These are phyloP conservation scores for Danio choprae DNA, from an alignment of 2,797 vertebrate genomes.

Conservation along the genomic window DNA sequence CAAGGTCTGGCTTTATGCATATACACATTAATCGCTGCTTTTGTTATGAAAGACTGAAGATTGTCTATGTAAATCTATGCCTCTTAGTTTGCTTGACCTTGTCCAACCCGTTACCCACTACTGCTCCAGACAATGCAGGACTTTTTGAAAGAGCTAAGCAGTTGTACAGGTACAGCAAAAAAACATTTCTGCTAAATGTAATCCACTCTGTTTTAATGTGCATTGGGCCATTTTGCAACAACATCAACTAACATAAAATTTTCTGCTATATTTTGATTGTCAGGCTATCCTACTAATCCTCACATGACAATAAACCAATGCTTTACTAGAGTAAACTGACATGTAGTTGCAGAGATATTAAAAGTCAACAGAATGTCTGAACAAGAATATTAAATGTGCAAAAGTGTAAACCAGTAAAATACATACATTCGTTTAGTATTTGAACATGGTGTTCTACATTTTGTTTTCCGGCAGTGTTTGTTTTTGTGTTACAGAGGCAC, in stretches of 20 bases:
- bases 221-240: too few species aligned
- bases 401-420: neutral
- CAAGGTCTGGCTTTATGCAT: constrained; percentile 67
- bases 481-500: constrained; percentile 42
- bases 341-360: too few species aligned
- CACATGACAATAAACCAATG: too few species aligned
- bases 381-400: too few species aligned
- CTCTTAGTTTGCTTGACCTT: constrained; percentile 62
- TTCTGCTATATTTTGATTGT: too few species aligned
- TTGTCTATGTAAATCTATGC: neutral
- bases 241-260: too few species aligned
- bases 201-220: too few species aligned
- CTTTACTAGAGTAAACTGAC: too few species aligned
- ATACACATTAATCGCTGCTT: neutral
- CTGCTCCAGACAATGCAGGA: constrained; percentile 41
- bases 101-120: constrained; percentile 26
- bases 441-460: neutral
- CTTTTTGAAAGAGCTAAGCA: constrained; percentile 57
- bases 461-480: constrained; percentile 6
- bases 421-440: neutral
- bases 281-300: too few species aligned
- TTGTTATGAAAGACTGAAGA: neutral
- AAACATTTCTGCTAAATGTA: neutral
- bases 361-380: too few species aligned
- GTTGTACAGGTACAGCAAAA: constrained; percentile 48